A percentile compares a stretch with the other conserved stretches of the same genome.
Evolutionary conservation across 2,797 vertebrate species (phyloP).

Genomic region (Sphaeramia orbicularis): DNA sequence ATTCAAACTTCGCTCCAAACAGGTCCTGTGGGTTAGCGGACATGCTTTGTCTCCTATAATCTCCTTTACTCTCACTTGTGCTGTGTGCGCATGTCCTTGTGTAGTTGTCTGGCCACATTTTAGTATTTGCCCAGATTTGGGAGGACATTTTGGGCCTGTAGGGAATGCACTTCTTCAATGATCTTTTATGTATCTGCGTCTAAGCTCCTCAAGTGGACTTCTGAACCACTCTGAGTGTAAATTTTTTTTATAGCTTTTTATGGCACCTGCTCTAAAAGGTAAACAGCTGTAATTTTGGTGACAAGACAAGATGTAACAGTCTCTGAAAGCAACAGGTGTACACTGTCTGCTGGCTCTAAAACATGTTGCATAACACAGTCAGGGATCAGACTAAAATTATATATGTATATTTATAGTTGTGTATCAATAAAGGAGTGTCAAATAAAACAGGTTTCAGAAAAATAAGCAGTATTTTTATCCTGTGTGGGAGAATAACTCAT

Average conservation of each 20-base stretch:
- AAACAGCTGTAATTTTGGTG: constrained; percentile 61
- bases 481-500: too few relatives aligned
- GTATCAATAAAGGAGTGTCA: too few relatives aligned
- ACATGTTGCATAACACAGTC: constrained; percentile 24
- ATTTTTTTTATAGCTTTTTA: constrained; percentile 4
- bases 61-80: neutral
- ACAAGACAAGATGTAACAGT: constrained; percentile 55
- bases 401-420: too few relatives aligned
- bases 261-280: constrained; percentile 29
- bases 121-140: too few relatives aligned
- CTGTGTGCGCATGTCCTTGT: neutral
- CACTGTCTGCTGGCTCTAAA: constrained; percentile 21
- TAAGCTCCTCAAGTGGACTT: neutral
- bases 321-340: constrained; percentile 62
- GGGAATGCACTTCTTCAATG: too few relatives aligned
- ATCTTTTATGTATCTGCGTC: neutral
- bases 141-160: too few relatives aligned
- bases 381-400: neutral
- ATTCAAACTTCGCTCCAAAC: neutral
- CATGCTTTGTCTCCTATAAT: constrained; percentile 2
- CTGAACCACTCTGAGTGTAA: constrained; percentile 12
- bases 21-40: neutral
- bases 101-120: neutral
- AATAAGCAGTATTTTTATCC: too few relatives aligned
- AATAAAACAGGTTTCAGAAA: too few relatives aligned